Conservation (phyloP, 1,140 invertebrate genomes). For the Drosophila pachea region DNA sequence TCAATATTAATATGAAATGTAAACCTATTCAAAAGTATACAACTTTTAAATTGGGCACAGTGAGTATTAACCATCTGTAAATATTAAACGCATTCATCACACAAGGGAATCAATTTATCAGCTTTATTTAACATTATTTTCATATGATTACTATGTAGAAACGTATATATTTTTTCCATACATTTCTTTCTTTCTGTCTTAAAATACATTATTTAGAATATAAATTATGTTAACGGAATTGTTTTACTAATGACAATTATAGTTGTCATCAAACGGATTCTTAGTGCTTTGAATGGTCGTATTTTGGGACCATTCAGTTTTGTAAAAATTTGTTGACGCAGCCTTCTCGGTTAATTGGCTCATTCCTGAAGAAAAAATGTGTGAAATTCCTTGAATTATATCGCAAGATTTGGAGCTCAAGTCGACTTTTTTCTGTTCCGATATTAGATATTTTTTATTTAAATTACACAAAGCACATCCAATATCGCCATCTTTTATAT, state of each 20-base stretch:
- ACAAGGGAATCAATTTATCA: no score
- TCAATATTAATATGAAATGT: no score
- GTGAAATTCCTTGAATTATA: constrained; percentile 39
- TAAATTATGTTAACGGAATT: no score
- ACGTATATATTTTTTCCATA: no score
- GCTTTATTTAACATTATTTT: no score
- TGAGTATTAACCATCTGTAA: no score
- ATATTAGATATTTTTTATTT: not conserved
- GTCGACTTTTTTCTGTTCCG: not conserved
- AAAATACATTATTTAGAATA: no score
- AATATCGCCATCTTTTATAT: constrained; percentile 8
- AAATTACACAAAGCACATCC: constrained; percentile 40
- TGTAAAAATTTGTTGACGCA: not conserved
- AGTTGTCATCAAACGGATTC: constrained; percentile 31
- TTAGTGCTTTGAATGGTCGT: not conserved
- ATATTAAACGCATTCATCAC: no score
- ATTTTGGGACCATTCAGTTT: not conserved
- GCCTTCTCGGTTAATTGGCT: constrained; percentile 1
- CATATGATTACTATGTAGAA: no score
- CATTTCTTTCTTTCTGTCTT: no score
- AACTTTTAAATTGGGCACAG: no score
- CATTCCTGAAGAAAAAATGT: constrained; percentile 30
- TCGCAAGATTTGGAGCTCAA: constrained; percentile 1
- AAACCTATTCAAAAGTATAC: no score
- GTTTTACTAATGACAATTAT: constrained; percentile 11